Evolutionary conservation across 1,140 invertebrate species (phyloP).

Genomic region (Zaprionus capensis): DNA sequence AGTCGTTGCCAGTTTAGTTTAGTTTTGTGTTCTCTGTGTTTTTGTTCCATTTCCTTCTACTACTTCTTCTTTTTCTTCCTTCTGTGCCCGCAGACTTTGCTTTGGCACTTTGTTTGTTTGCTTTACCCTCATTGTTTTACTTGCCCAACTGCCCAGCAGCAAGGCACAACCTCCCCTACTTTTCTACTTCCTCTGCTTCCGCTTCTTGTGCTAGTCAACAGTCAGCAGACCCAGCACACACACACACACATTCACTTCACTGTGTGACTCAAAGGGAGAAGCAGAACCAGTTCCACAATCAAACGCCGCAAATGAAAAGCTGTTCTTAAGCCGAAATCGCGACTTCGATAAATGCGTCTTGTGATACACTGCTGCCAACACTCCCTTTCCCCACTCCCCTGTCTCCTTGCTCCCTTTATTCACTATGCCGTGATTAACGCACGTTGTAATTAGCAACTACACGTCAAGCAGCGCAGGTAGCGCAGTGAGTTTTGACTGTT

Average conservation of each 20-base stretch:
- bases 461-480: not conserved
- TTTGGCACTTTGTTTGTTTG: constrained; percentile 43
- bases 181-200: constrained; percentile 8
- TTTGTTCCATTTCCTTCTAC: constrained; percentile 7
- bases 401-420: not conserved
- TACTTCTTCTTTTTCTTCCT: constrained; percentile 38
- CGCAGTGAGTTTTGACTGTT: not conserved
- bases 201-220: constrained; percentile 5
- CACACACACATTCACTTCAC: not conserved
- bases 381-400: not conserved
- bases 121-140: constrained; percentile 30
- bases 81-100: constrained; percentile 65
- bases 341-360: constrained; percentile 6
- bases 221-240: not conserved
- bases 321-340: constrained; percentile 18
- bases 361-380: not conserved
- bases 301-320: constrained; percentile 10
- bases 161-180: not conserved
- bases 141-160: constrained; percentile 17
- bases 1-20: constrained; percentile 19
- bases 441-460: not conserved
- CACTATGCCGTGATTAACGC: not conserved
- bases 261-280: not conserved
- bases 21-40: constrained; percentile 22
- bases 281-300: not conserved